These are phyloP conservation scores for Elanus axillaris DNA, from an alignment of 2,113 vertebrate genomes.

Conservation along the genomic window DNA sequence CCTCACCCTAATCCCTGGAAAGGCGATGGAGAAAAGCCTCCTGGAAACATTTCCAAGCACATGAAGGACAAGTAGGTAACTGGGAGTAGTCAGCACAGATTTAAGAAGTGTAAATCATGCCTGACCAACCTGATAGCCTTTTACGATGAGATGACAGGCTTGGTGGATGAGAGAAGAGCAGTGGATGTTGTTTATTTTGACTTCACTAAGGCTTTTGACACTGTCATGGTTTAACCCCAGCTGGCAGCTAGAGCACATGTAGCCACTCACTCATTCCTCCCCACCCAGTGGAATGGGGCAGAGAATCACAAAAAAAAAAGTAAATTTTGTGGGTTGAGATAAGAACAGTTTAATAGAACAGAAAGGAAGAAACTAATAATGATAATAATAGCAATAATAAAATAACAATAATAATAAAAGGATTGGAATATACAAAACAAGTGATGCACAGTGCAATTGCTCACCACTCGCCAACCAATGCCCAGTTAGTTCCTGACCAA, in stretches of 20 bases:
- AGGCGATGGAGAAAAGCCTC: not conserved
- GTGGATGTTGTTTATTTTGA: not conserved
- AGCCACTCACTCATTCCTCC: too few species aligned
- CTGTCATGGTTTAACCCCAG: not conserved
- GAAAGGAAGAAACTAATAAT: too few species aligned
- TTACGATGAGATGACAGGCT: not conserved
- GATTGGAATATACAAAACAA: too few species aligned
- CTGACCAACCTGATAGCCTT: not conserved
- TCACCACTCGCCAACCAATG: too few species aligned
- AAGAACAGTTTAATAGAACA: too few species aligned
- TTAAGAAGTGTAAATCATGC: not conserved
- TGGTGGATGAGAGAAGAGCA: not conserved
- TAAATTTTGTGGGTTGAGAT: too few species aligned
- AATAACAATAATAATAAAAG: too few species aligned
- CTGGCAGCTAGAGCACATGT: rapidly evolving
- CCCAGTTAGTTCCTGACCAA: too few species aligned
- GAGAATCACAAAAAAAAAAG: too few species aligned
- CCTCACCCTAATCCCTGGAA: not conserved
- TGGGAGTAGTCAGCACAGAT: not conserved
- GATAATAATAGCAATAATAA: too few species aligned
- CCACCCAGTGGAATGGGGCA: too few species aligned
- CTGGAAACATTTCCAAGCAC: not conserved
- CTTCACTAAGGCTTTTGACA: not conserved
- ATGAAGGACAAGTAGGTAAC: not conserved
- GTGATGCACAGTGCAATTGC: too few species aligned